Conservation (phyloP, 1,140 invertebrate species). For the Drosophila baimaii region DNA sequence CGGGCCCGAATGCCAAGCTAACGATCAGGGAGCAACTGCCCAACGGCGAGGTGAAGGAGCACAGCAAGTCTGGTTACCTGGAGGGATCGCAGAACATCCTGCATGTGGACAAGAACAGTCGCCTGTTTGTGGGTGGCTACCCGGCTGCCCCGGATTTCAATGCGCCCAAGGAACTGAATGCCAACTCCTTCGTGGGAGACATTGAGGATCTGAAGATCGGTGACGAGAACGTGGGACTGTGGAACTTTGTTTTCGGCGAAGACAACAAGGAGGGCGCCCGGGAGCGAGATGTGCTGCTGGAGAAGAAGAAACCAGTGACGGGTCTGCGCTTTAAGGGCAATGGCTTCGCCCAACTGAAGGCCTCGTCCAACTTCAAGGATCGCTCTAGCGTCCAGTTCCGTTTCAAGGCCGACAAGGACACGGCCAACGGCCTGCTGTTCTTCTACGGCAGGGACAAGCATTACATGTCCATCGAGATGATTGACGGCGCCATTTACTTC, state of each 20-base stretch:
- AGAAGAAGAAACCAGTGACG: conserved; percentile 84
- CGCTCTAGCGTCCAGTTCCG: conserved; percentile 88
- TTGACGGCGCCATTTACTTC: conserved; percentile 90
- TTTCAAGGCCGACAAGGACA: conserved; percentile 92
- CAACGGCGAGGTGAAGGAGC: conserved; percentile 85
- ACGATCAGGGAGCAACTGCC: conserved; percentile 91
- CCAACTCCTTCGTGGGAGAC: conserved; percentile 92
- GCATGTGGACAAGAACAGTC: conserved; percentile 94
- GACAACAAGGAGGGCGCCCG: conserved; percentile 90
- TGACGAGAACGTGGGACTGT: conserved; percentile 94
- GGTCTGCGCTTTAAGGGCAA: conserved; percentile 94
- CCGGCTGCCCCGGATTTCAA: conserved; percentile 89
- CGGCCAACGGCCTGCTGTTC: conserved; percentile 94
- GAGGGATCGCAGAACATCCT: conserved; percentile 91
- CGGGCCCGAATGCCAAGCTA: conserved; percentile 92
- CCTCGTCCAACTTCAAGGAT: conserved; percentile 85
- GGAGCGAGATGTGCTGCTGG: conserved; percentile 85
- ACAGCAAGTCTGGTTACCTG: conserved; percentile 86
- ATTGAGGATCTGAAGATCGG: conserved; percentile 96
- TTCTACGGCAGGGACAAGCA: conserved; percentile 90
- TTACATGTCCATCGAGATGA: conserved; percentile 94
- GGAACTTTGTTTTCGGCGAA: conserved; percentile 95
- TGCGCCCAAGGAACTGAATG: conserved; percentile 88
- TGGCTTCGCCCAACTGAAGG: conserved; percentile 91
- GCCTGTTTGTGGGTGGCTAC: conserved; percentile 95